Percentiles rank a stretch among this genome's conserved stretches.
Conservation (phyloP, 2,888 invertebrate genomes). For the Thymelicus sylvestris region DNA sequence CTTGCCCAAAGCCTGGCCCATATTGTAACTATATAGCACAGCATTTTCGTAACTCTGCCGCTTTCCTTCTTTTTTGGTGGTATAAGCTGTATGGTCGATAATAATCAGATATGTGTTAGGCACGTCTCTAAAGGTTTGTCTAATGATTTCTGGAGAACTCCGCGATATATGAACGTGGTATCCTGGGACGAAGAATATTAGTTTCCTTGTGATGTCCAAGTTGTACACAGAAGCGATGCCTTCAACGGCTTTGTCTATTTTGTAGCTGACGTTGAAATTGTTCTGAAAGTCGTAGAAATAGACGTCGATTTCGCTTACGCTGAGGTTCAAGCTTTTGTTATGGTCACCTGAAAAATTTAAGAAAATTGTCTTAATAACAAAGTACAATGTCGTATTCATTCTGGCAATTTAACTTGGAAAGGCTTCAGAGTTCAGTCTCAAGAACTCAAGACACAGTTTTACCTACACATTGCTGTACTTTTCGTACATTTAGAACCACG, state of each 20-base stretch:
- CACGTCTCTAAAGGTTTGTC: slow-evolving; percentile 67
- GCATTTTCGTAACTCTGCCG: slow-evolving; percentile 72
- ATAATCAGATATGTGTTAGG: slow-evolving; percentile 71
- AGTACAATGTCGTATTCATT: no score
- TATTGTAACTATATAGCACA: slow-evolving; percentile 64
- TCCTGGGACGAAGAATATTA: slow-evolving; percentile 75
- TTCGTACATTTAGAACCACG: no score
- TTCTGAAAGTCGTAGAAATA: slow-evolving; percentile 77
- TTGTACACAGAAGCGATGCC: slow-evolving; percentile 63
- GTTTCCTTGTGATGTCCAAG: slow-evolving; percentile 63
- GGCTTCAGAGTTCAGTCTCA: no score
- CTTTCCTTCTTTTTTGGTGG: slow-evolving; percentile 62
- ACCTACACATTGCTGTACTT: no score
- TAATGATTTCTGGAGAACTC: slow-evolving; percentile 66
- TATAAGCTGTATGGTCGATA: slow-evolving; percentile 73
- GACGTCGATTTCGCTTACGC: slow-evolving; percentile 63
- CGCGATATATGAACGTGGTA: slow-evolving; percentile 73
- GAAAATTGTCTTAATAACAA: no score
- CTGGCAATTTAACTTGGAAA: no score
- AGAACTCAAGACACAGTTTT: no score
- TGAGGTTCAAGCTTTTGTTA: slow-evolving; percentile 59
- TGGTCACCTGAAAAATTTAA: slow-evolving; percentile 66
- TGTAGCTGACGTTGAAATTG: slow-evolving; percentile 64
- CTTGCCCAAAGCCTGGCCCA: slow-evolving; percentile 65
- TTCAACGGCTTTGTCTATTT: slow-evolving; percentile 60